These are phyloP conservation scores for Podarcis siculus DNA, from an alignment of 2,797 vertebrate species.

Conservation along the genomic window DNA sequence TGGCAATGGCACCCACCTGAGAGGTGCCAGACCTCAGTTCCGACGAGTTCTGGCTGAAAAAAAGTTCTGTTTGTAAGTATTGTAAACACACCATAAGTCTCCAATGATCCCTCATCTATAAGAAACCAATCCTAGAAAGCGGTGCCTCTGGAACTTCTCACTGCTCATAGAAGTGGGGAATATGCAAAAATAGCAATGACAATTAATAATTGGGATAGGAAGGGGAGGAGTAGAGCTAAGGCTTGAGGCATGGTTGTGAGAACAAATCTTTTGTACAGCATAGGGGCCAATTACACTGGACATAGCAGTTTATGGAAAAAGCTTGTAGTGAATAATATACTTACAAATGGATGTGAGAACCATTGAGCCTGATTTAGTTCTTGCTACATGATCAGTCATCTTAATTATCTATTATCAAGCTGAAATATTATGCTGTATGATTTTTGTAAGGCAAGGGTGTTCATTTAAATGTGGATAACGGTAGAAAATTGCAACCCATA, in stretches of 20 bases:
- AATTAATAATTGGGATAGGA: background rate
- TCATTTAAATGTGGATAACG: slow-evolving; percentile 27
- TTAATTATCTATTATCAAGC: slow-evolving; percentile 17
- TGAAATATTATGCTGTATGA: slow-evolving; percentile 1
- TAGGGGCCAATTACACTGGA: background rate
- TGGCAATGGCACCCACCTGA: no score
- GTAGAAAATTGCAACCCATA: slow-evolving; percentile 17
- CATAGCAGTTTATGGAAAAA: background rate
- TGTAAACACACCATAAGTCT: background rate
- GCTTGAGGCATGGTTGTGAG: background rate
- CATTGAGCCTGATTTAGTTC: slow-evolving; percentile 23
- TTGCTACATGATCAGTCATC: slow-evolving; percentile 7
- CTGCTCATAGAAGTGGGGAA: background rate
- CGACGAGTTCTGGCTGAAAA: no score
- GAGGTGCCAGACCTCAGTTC: background rate
- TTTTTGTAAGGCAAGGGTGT: slow-evolving; percentile 4
- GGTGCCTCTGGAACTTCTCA: background rate
- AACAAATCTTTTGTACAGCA: background rate
- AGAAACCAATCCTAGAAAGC: background rate
- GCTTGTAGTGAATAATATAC: slow-evolving; percentile 6
- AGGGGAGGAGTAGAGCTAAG: background rate
- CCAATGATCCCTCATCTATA: background rate
- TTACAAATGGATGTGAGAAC: slow-evolving; percentile 16
- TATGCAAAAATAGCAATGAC: background rate
- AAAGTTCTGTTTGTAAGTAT: background rate